Percentiles rank a stretch among this genome's conserved stretches.
phyloP scores from a whole-genome alignment of 2,113 vertebrate species.

The Chloebia gouldiae region DNA sequence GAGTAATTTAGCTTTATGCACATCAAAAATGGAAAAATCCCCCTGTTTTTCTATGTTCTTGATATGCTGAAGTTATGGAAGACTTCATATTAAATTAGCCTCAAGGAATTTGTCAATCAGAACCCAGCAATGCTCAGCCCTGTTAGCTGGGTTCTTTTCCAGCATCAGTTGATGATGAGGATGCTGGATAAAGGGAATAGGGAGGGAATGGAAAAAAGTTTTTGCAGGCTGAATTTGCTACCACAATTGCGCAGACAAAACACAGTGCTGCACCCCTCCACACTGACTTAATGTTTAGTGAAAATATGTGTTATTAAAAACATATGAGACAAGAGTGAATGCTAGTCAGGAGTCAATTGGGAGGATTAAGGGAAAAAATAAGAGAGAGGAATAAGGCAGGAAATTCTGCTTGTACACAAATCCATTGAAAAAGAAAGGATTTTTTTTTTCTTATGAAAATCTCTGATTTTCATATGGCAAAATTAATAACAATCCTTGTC shows the following conservation, averaged over 20 bases:
- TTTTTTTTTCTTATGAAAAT: neutral
- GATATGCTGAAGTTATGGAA: neutral
- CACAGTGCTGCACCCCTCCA: neutral
- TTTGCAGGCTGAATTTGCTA: neutral
- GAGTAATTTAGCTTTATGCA: neutral
- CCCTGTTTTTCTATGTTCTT: accelerated
- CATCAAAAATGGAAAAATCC: neutral
- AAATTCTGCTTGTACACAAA: neutral
- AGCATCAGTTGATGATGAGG: neutral
- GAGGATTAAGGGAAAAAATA: neutral
- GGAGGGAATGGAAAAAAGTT: neutral
- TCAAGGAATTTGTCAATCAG: neutral
- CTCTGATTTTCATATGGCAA: neutral
- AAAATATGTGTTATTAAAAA: neutral
- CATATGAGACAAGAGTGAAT: neutral
- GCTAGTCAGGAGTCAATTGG: accelerated
- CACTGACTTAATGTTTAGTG: neutral
- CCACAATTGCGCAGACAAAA: neutral
- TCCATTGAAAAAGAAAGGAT: neutral
- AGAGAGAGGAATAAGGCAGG: neutral
- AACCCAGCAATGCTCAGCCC: neutral
- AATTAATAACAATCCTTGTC: no score
- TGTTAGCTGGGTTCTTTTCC: neutral
- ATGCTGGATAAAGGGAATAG: neutral
- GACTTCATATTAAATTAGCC: neutral